Base-by-base conservation (phyloP, 2,797 vertebrate species). In the Graptemys geographica region DNA sequence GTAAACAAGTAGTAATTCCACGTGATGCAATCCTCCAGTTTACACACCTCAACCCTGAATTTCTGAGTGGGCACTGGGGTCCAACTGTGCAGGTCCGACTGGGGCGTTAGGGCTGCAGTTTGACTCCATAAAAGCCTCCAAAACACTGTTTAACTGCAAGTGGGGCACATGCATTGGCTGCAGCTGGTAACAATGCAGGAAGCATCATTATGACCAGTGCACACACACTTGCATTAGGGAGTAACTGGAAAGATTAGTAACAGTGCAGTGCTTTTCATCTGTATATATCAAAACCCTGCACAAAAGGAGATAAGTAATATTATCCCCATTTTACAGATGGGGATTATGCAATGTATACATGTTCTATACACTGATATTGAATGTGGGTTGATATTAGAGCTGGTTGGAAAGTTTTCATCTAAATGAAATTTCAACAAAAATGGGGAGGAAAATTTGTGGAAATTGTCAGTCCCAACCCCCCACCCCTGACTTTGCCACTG, bases 401-500 rank as follows among this genome's bases (percentile, higher is more conserved):
- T 88, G 13, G 27, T 76, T 13, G 37, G 81, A 83, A 79, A 84
- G 16, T 28, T 93, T 76, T 19, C 4, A 5, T 8, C 27, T 44
- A 81, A 92, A n/a, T 11, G 11, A 11, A 83, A 90, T 90, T 88
- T 84, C 37, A 78, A 51, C 37, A 83, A 90, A 84, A 88, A n/a
- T 2, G 31, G 0, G 3, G 1, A 57, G 16, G 53, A 94, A 23
- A 65, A 88, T 76, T 52, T 5, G 2, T 6, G 65, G 55, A 65
- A 82, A 2, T 33, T 23, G 16, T 74, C 3, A 62, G 4, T 83
- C 78, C n/a, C 27, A 55, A 55, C 56, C 25, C 56, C 11, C 33
- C 33, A n/a, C 62, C 62, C 62, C 16, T 74, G 52, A 74, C 15
- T 12, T 18, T 69, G 62, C 15, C 62, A 33, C 33, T 33, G 62